These are phyloP conservation scores for Macrotis lagotis DNA, from an alignment of 2,113 vertebrate species.

Conservation along the genomic window DNA sequence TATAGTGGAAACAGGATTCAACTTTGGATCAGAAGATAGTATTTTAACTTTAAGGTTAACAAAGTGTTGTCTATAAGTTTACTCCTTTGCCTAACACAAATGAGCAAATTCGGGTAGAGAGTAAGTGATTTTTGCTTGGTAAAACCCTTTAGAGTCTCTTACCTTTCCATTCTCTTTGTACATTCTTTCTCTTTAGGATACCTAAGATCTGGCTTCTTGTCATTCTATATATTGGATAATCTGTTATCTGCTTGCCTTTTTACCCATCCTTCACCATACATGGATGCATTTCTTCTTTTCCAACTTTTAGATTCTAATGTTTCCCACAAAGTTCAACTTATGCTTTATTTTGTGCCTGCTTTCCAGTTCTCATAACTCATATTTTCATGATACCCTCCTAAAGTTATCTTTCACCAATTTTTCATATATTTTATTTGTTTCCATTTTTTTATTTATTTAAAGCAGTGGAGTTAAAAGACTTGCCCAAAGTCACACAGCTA, in stretches of 20 bases:
- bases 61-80: not conserved
- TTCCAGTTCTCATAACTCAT: not conserved
- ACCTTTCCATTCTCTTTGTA: not conserved
- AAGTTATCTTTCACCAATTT: not conserved
- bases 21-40: not conserved
- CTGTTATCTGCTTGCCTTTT: not conserved
- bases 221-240: not conserved
- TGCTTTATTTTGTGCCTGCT: not conserved
- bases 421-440: too few relatives aligned
- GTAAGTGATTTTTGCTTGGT: not conserved
- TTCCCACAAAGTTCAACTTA: not conserved
- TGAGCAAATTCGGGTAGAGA: not conserved
- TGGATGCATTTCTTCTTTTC: not conserved
- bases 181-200: too few relatives aligned
- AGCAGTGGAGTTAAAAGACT: too few relatives aligned
- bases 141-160: not conserved
- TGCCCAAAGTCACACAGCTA: too few relatives aligned
- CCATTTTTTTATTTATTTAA: too few relatives aligned
- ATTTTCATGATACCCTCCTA: not conserved
- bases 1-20: not conserved
- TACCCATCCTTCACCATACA: not conserved
- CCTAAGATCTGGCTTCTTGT: not conserved
- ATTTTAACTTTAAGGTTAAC: not conserved
- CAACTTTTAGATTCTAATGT: not conserved
- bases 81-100: not conserved